Evolutionary conservation across 1,140 invertebrate species (phyloP), one percentile per base, ranked within the genome.

Genomic region (Zophobas morio): DNA sequence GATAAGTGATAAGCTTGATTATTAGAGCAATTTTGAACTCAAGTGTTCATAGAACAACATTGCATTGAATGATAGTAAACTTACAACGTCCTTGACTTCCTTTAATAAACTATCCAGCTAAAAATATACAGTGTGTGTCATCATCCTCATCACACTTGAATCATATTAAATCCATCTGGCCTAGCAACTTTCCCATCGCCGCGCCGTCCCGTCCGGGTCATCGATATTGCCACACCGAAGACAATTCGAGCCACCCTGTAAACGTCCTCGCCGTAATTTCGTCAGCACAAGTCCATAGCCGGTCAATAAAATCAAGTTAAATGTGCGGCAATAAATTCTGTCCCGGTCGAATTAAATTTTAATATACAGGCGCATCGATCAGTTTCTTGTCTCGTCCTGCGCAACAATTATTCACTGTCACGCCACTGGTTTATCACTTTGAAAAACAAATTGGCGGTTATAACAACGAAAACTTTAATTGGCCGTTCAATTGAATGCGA

Each of bases 341-440:
- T 20, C 20, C 20, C 20, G 20, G 20, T 20, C 20, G 49, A 51
- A 51, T 51, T 4, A 51, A 51, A 51, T 51, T 51, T 51, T 51
- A 2, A 51, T 20, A 51, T 51, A 51, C 49, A 51, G 49, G 49
- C 6, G 2, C 4, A 51, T 51, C 49, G 49, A 51, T 51, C 49
- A 20, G n/a, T 20, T 51, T 46, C 3, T 46, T 46, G 42, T 46
- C 42, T 46, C 42, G 42, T 46, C 42, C 42, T 46, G 42, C 42
- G 42, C 42, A 46, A 46, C 42, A 8, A 20, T 20, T 20, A 20
- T 20, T 20, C 20, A 20, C 20, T 20, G 49, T 51, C 49, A 51
- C 49, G 49, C 49, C n/a, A 51, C 49, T 51, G 49, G 6, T 8
- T 46, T 46, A 46, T 46, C 42, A 46, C 6, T 51, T 51, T 51